Evolutionary conservation across 2,888 invertebrate species (phyloP).

Genomic region (Cyrtodaria siliqua): DNA sequence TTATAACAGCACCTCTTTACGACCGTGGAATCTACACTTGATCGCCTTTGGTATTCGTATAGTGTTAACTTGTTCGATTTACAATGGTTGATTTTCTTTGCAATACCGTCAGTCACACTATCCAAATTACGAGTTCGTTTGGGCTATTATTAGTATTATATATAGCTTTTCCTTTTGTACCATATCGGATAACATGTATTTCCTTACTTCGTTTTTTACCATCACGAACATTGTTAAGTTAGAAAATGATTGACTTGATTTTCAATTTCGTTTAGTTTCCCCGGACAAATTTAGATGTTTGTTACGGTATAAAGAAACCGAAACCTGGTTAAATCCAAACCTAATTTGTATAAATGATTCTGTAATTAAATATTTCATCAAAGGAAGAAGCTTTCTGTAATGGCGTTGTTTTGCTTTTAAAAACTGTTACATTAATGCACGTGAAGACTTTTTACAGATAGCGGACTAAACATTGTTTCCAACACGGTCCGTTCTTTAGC

Average conservation of each 20-base stretch:
- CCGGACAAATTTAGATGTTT: too few species aligned
- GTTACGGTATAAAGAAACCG: too few species aligned
- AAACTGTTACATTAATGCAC: conserved; percentile 9
- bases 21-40: too few species aligned
- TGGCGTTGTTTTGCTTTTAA: conserved; percentile 34
- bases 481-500: not conserved
- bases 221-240: not conserved
- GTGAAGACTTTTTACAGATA: not conserved
- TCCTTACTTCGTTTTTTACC: conserved; percentile 2
- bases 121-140: too few species aligned
- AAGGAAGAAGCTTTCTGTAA: conserved; percentile 23
- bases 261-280: too few species aligned
- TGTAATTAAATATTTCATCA: conserved; percentile 24
- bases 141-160: too few species aligned
- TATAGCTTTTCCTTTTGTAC: not conserved
- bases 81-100: too few species aligned
- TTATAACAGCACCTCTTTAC: too few species aligned
- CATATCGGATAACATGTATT: not conserved
- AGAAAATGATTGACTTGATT: not conserved
- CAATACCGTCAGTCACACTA: too few species aligned
- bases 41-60: too few species aligned
- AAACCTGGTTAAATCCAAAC: too few species aligned
- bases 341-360: conserved; percentile 37
- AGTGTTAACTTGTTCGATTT: too few species aligned
- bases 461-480: not conserved